A percentile compares a stretch with the other conserved stretches of the same genome.
Conservation (phyloP, 1,140 invertebrate genomes). For the Mylabris phalerata region DNA sequence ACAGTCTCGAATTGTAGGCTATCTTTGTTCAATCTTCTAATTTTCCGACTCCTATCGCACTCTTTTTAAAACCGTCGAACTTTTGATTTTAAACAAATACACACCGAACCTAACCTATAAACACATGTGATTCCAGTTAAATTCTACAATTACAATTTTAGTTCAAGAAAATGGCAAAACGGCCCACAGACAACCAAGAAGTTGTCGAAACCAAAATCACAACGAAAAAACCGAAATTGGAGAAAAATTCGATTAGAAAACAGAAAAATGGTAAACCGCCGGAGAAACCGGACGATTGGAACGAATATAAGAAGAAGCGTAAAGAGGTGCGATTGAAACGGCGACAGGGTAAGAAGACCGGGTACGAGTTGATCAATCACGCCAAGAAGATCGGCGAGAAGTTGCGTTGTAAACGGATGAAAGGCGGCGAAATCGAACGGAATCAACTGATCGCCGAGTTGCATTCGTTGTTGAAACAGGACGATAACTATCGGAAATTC, state of each 20-base stretch:
- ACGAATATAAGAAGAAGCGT: constrained; percentile 53
- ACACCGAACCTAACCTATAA: background rate
- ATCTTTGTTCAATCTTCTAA: too few species aligned
- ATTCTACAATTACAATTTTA: background rate
- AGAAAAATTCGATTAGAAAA: background rate
- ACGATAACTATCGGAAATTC: constrained; percentile 65
- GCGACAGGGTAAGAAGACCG: constrained; percentile 47
- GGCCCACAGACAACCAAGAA: background rate
- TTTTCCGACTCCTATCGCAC: too few species aligned
- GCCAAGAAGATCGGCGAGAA: constrained; percentile 75
- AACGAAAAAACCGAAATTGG: background rate
- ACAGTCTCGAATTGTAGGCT: too few species aligned
- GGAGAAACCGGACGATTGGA: constrained; percentile 54
- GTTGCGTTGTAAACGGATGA: constrained; percentile 54
- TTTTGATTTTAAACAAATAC: too few species aligned
- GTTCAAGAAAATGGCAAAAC: constrained; percentile 8
- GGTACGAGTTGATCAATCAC: constrained; percentile 61
- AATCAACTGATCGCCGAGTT: constrained; percentile 62
- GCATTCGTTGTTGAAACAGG: constrained; percentile 53
- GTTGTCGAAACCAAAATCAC: background rate
- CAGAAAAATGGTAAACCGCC: constrained; percentile 8
- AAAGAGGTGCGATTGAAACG: constrained; percentile 58
- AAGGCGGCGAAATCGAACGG: constrained; percentile 54
- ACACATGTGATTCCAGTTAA: background rate
- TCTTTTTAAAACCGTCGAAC: too few species aligned